A percentile compares a stretch with the other conserved stretches of the same genome.
Evolutionary conservation across 2,888 invertebrate species (phyloP).

Genomic region (Tipula helvola): DNA sequence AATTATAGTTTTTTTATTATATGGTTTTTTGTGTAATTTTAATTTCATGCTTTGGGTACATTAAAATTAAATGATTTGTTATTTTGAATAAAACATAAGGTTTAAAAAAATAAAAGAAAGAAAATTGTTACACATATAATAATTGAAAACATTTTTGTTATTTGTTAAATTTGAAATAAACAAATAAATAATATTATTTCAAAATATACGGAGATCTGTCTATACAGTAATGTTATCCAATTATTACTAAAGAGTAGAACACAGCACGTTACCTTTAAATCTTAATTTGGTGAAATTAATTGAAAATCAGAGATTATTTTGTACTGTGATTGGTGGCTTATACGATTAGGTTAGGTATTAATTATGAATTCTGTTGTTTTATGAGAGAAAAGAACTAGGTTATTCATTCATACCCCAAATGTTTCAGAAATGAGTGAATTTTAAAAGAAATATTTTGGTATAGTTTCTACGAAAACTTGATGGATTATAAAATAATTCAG

Average conservation of each 20-base stretch:
- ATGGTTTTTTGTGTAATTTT: neutral
- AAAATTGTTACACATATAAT: neutral
- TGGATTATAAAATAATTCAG: too few species aligned
- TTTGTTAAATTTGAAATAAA: neutral
- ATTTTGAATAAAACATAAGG: neutral
- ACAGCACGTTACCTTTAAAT: neutral
- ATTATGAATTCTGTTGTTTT: too few species aligned
- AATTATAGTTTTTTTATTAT: neutral
- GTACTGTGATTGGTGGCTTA: too few species aligned
- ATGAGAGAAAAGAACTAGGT: too few species aligned
- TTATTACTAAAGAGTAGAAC: neutral
- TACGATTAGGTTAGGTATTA: neutral
- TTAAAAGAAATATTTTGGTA: too few species aligned
- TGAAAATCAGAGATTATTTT: neutral
- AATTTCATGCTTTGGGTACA: neutral
- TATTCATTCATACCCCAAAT: too few species aligned
- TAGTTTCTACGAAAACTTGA: too few species aligned
- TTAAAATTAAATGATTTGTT: neutral
- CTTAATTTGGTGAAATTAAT: neutral
- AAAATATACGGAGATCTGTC: neutral
- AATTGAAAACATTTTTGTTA: neutral
- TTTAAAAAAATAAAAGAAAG: neutral
- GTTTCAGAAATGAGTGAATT: too few species aligned
- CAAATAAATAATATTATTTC: neutral
- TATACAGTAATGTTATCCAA: neutral